These are phyloP conservation scores for Eilema caniola DNA, from an alignment of 2,888 invertebrate genomes.

Conservation along the genomic window DNA sequence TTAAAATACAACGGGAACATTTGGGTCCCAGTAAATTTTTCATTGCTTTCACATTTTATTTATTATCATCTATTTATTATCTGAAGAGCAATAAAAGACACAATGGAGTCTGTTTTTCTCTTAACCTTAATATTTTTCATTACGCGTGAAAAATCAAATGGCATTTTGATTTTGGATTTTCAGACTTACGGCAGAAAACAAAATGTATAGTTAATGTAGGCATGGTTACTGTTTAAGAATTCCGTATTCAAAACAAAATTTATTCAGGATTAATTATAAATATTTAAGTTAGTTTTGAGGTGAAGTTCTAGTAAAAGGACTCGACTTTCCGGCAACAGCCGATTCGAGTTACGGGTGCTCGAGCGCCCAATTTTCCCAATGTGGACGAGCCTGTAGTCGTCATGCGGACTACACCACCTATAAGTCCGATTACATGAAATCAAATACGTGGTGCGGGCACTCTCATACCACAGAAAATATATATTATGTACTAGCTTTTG, in stretches of 20 bases:
- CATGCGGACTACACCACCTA: no score
- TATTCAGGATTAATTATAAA: neutral
- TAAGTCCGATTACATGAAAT: no score
- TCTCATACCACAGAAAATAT: no score
- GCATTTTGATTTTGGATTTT: neutral
- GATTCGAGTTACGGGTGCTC: neutral
- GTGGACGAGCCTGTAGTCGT: no score
- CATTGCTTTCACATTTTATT: constrained; percentile 33
- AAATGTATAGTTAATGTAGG: neutral
- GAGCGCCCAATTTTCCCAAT: neutral
- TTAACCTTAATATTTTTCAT: neutral
- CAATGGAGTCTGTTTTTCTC: neutral
- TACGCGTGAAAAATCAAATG: neutral
- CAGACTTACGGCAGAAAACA: neutral
- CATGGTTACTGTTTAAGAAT: neutral
- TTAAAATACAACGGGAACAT: constrained; percentile 14
- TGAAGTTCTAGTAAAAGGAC: neutral
- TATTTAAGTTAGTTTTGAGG: neutral
- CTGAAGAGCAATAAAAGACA: neutral
- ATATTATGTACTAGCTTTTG: no score
- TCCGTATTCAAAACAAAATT: constrained; percentile 2
- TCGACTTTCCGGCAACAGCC: neutral
- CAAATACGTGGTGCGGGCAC: no score
- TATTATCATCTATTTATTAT: constrained; percentile 18
- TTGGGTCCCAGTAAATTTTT: constrained; percentile 20